Evolutionary conservation across 1,140 invertebrate species (phyloP).

Genomic region (Mactra quadrangularis): DNA sequence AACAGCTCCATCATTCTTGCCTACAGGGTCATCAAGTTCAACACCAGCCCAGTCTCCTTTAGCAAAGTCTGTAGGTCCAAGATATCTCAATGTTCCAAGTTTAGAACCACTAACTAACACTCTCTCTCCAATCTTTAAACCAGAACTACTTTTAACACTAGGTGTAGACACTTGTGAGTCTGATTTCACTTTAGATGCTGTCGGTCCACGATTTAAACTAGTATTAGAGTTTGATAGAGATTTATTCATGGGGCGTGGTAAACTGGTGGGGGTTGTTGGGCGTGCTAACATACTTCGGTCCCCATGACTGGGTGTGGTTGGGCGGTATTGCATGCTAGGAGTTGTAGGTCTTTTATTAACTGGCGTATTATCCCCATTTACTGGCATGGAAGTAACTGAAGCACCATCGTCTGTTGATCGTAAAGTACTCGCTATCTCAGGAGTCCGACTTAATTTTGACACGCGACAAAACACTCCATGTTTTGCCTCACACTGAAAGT

Average conservation of each 20-base stretch:
- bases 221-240: constrained; percentile 69
- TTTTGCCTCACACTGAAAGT: constrained; percentile 94
- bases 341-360: constrained; percentile 60
- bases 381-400: constrained; percentile 50
- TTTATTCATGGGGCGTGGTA: constrained; percentile 64
- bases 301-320: constrained; percentile 43
- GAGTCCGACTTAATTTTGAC: constrained; percentile 92
- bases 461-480: constrained; percentile 96
- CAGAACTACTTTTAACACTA: constrained; percentile 54
- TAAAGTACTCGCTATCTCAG: constrained; percentile 82
- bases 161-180: constrained; percentile 15
- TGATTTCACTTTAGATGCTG: constrained; percentile 36
- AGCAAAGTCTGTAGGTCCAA: constrained; percentile 95
- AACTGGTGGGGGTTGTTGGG: constrained; percentile 44
- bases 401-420: constrained; percentile 58
- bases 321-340: constrained; percentile 47
- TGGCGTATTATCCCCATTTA: constrained; percentile 44
- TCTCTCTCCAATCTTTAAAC: constrained; percentile 92
- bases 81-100: constrained; percentile 92
- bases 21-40: constrained; percentile 95
- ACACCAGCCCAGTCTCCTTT: constrained; percentile 97
- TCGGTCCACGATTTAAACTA: constrained; percentile 63
- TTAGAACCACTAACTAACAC: constrained; percentile 96
- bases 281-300: constrained; percentile 6
- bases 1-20: constrained; percentile 98